Base-by-base conservation (phyloP, 1,140 invertebrate genomes). In the Cotesia chilonis region DNA sequence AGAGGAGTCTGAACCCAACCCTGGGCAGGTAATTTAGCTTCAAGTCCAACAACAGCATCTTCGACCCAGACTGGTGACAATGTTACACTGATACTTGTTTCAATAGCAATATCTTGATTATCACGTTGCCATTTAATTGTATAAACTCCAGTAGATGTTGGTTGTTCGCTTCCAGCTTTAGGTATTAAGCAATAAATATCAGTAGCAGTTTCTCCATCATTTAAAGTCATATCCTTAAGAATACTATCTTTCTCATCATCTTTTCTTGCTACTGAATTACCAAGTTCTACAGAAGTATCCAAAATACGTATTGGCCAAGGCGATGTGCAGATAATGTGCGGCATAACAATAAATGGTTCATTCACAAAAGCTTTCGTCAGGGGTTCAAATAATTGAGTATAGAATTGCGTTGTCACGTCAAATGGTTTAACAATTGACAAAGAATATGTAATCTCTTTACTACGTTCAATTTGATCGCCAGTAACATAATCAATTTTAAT, bases 71-170 rank as follows among this genome's bases (percentile, higher is more conserved):
- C 78, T 1, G 89, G 90, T 12, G 88, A 86, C 57, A 93, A 79
- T 6, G 89, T 87, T 9, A 90, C 84, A 70, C 87, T 87, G 51
- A 85, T 89, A 57, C 83, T 88, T 35, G 86, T 88, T 79, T 82
- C 78, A 52, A 84, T 76, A 4, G 73, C 75, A 38, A 78, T 38
- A 3, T 72, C 75, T 12, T 81, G 75, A 28, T 77, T 75, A 59
- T 84, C 80, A 90, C 94, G 89, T 86, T 89, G 91, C 94, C 94
- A 95, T 78, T 89, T 90, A 20, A 95, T 88, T 2, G 90, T 91
- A 82, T 94, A 95, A 41, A 92, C 87, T 68, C 93, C 94, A 12
- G 93, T 88, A 77, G 88, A 88, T 1, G 88, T 85, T 5, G 88
- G 87, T 55, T 87, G 85, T 75, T 91, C 90, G 74, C 89, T 89